These are phyloP conservation scores for Lates japonicus DNA, from an alignment of 2,797 vertebrate genomes.

Conservation along the genomic window DNA sequence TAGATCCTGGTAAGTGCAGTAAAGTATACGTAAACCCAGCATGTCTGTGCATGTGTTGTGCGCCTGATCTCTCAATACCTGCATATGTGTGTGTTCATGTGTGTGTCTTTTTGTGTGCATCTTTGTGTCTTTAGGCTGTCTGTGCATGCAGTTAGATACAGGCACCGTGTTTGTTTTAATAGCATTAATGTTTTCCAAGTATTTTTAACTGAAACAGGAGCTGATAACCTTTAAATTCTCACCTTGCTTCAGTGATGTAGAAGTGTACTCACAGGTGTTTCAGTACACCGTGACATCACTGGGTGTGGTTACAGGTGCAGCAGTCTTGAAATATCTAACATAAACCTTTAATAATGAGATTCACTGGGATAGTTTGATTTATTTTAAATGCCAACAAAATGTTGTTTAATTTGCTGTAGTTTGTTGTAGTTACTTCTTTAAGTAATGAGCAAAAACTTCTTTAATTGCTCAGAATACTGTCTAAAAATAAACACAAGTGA, in stretches of 20 bases:
- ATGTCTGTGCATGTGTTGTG: constrained; percentile 46
- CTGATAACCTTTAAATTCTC: not conserved
- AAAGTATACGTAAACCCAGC: constrained; percentile 21
- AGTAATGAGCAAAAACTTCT: too few relatives aligned
- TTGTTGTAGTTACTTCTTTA: too few relatives aligned
- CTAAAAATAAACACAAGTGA: too few relatives aligned
- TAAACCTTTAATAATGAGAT: too few relatives aligned
- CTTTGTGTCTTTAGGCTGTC: not conserved
- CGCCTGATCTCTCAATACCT: constrained; percentile 3
- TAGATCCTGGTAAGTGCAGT: constrained; percentile 66
- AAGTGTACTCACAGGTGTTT: not conserved
- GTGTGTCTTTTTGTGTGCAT: not conserved
- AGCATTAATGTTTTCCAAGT: not conserved
- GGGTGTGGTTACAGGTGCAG: not conserved
- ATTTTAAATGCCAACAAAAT: too few relatives aligned
- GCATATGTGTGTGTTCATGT: constrained; percentile 38
- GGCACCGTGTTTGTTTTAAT: not conserved
- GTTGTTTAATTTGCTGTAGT: too few relatives aligned
- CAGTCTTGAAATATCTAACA: too few relatives aligned
- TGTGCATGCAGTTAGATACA: not conserved
- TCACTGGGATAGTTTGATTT: too few relatives aligned
- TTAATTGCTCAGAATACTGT: too few relatives aligned
- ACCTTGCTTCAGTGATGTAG: not conserved
- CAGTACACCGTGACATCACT: not conserved
- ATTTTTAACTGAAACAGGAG: not conserved